Evolutionary conservation across 2,888 invertebrate genomes (phyloP), one percentile per base, ranked within the genome.

Genomic region (Parnassius orleans): DNA sequence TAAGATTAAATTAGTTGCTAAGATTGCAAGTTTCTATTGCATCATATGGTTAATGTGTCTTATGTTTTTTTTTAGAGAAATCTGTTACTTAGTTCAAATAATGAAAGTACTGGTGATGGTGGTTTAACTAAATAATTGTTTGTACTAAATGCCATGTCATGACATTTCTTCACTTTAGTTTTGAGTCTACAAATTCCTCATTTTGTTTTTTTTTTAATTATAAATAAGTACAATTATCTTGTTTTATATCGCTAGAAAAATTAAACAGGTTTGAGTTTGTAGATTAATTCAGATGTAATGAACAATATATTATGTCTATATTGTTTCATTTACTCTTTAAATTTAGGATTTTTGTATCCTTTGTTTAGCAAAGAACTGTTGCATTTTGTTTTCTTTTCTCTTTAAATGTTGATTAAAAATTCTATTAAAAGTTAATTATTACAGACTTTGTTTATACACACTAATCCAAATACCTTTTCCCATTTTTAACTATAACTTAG

Each of bases 281-380:
- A 33, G 7, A 5, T 33, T 33, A 33, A 33, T 33, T 33, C 33
- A 33, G 52, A 52, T 33, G 57, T 57, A 57, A 57, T 57, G 15
- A 57, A 11, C 55, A 55, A 47, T 59, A 55, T 63, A 63, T 12
- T 63, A 63, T 15, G 51, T 42, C 19, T 59, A 63, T 63, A 63
- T 56, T 63, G 63, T 59, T 42, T 52, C 12, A 10, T 47, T 61
- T 61, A 44, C 56, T 43, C 46, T 11, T n/a, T 47, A 9, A 42
- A 14, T 9, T 41, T 43, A 50, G 11, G 9, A n/a, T 14, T 44
- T 44, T 46, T 33, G 14, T 24, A 51, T 9, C 50, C 43, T 52
- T 11, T 41, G 12, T 24, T 57, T 42, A 15, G 14, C 3, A 41
- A 33, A 12, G 33, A 50, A 56, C 19, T 55, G 10, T 61, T 61